A percentile compares a stretch with the other conserved stretches of the same genome.
Conservation (phyloP, 1,140 invertebrate genomes). For the Marisa cornuarietis region DNA sequence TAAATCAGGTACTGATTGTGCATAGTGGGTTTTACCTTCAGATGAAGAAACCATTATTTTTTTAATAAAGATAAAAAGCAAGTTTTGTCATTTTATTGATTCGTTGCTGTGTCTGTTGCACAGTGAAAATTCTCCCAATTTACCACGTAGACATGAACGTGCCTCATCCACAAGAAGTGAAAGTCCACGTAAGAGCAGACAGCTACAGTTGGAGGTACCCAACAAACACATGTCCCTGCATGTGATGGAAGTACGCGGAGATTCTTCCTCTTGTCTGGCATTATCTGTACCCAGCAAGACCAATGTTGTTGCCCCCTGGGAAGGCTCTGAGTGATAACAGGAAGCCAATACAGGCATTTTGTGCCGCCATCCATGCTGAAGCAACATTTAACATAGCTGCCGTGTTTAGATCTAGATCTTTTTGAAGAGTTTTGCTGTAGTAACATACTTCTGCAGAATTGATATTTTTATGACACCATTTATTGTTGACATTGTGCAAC, state of each 20-base stretch:
- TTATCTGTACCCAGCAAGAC: conserved; percentile 52
- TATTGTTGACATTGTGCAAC: too few relatives aligned
- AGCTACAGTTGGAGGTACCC: conserved; percentile 44
- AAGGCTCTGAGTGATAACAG: conserved; percentile 28
- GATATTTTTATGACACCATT: too few relatives aligned
- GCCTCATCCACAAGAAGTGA: conserved; percentile 27
- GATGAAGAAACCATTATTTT: conserved; percentile 6
- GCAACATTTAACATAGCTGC: too few relatives aligned
- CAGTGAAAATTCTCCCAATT: conserved; percentile 42
- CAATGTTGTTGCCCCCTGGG: conserved; percentile 56
- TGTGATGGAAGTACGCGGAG: conserved; percentile 29
- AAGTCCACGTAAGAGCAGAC: conserved; percentile 43
- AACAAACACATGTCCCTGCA: conserved; percentile 41
- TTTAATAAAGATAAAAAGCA: neutral
- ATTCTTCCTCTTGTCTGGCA: conserved; percentile 39
- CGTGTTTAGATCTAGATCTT: too few relatives aligned
- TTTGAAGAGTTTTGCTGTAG: too few relatives aligned
- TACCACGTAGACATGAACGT: conserved; percentile 32
- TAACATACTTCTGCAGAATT: too few relatives aligned
- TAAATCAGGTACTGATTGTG: neutral
- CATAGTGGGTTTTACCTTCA: neutral
- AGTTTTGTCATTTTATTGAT: conserved; percentile 2
- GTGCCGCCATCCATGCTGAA: neutral
- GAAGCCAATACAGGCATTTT: too few relatives aligned
- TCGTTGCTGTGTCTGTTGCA: conserved; percentile 12